These are phyloP conservation scores for Vespertilio murinus DNA, from an alignment of 2,797 vertebrate genomes.

Conservation along the genomic window DNA sequence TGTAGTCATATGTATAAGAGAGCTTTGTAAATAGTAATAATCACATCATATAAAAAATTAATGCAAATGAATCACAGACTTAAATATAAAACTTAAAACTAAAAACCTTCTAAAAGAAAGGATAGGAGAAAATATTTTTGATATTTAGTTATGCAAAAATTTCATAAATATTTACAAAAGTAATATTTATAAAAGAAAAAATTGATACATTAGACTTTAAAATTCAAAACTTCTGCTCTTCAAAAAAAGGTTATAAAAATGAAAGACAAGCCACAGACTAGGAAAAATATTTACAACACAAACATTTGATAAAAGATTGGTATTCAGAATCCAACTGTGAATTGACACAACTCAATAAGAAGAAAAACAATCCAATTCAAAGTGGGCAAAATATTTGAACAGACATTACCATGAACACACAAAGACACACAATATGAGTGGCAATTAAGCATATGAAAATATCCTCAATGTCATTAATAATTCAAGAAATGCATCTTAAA, in stretches of 20 bases:
- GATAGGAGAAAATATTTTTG: slow-evolving; percentile 36
- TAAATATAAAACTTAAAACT: slow-evolving; percentile 51
- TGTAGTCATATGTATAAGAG: slow-evolving; percentile 29
- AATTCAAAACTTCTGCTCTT: slow-evolving; percentile 25
- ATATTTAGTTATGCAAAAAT: slow-evolving; percentile 49
- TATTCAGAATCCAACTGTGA: slow-evolving; percentile 15
- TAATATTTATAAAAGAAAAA: slow-evolving; percentile 23
- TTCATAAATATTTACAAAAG: slow-evolving; percentile 36
- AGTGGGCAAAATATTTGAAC: slow-evolving; percentile 2
- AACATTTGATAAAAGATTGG: slow-evolving; percentile 20
- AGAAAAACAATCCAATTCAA: slow-evolving; percentile 36
- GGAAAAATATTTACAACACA: slow-evolving; percentile 29
- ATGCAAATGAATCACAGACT: slow-evolving; percentile 7
- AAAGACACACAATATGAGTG: neutral
- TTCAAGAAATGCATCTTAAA: slow-evolving; percentile 42
- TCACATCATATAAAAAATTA: slow-evolving; percentile 16
- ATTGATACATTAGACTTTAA: neutral
- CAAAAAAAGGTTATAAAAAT: slow-evolving; percentile 38
- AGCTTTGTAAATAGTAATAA: slow-evolving; percentile 44
- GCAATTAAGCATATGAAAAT: slow-evolving; percentile 12
- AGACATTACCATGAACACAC: neutral
- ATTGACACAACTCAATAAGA: slow-evolving; percentile 25
- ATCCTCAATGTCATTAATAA: slow-evolving; percentile 44
- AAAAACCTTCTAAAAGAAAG: slow-evolving; percentile 10
- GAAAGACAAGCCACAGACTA: slow-evolving; percentile 6